Base-by-base conservation (phyloP, 1,140 invertebrate genomes). In the Drosophila watanabei region DNA sequence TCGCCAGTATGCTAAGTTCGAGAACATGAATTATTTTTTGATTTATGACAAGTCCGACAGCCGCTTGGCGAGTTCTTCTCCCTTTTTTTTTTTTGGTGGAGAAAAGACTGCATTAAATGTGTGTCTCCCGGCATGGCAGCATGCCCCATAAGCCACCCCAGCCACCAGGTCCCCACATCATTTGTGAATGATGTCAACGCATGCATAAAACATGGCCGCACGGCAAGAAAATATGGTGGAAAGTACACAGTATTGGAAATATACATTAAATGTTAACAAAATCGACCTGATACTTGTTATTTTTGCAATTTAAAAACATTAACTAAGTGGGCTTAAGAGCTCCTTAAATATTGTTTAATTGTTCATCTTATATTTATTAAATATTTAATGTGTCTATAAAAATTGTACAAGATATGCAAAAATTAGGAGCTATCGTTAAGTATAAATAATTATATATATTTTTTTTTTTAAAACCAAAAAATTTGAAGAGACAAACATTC, bases 141-240 rank as follows among this genome's bases (percentile, higher is more conserved):
- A 24, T 24, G 24, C 24, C 16, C 39, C n/a, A 33, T 20, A 11
- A 24, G 14, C 20, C 61, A 43, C 8, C 61, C 16, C 20, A 39
- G 41, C 24, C 48, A 71, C 37, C 45, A 52, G 59, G 61, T 84
- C 60, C 75, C 57, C 69, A 86, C 81, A 84, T 90, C 82, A 86
- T 90, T 90, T 90, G 86, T 72, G 82, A 90, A 90, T 89, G 86
- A 90, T 89, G 85, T 90, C 86, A 90, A 86, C 79, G 86, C 79
- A 80, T 89, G 85, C 79, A 89, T 89, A 90, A 89, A 89, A 90
- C 86, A 89, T 89, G 72, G 48, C 37, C 35, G 54, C 35, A 63
- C 65, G 7, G 30, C 6, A 52, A 68, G 60, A 46, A 43, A 49
- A 24, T 14, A 14, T 48, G 11, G 11, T 24, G 24, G 2, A 1